Evolutionary conservation across 2,797 vertebrate genomes (phyloP).

Genomic region (Uromys caudimaculatus): DNA sequence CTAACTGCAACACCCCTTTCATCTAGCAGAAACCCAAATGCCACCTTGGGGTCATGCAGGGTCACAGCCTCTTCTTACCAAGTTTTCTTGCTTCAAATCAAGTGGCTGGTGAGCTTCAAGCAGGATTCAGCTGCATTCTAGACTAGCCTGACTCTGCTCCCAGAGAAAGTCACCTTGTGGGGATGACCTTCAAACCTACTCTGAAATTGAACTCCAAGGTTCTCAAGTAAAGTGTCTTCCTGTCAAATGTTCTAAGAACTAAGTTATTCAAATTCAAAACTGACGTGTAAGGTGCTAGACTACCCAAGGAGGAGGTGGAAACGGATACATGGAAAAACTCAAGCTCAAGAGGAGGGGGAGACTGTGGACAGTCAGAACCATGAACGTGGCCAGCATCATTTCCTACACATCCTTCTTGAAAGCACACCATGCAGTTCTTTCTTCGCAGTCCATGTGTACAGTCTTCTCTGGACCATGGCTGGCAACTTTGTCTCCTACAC

Average conservation of each 20-base stretch:
- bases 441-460: not conserved
- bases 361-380: rapidly evolving
- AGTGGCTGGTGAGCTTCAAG: not conserved
- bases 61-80: constrained; percentile 6
- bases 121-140: not conserved
- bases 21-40: constrained; percentile 39
- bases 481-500: not conserved
- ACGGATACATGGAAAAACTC: rapidly evolving
- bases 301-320: not conserved
- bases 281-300: not conserved
- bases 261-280: not conserved
- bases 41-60: not conserved
- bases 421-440: not conserved
- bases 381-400: not conserved
- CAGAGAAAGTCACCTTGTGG: not conserved
- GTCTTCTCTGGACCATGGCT: not conserved
- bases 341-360: rapidly evolving
- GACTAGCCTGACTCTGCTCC: not conserved
- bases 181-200: not conserved
- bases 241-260: not conserved
- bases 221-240: not conserved
- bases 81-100: constrained; percentile 4
- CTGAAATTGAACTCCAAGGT: not conserved
- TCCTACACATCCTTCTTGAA: not conserved
- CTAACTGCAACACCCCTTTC: constrained; percentile 46